Percentiles rank a stretch among this genome's conserved stretches.
Conservation (phyloP, 2,797 vertebrate species). For the Sitta carolinensis region DNA sequence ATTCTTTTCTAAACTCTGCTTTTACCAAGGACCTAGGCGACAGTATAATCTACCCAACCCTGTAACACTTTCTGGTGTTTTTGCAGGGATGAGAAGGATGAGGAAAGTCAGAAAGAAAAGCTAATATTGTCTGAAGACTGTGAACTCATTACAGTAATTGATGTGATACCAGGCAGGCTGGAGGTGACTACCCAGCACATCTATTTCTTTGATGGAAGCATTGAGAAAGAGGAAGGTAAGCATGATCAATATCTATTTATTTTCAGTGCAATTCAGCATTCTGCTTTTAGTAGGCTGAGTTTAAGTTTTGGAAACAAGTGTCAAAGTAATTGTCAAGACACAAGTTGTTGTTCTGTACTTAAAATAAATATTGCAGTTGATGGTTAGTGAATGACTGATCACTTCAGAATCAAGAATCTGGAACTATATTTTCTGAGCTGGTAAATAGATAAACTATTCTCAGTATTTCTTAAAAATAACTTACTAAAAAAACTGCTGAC, state of each 20-base stretch:
- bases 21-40: neutral
- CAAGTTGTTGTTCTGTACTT: neutral
- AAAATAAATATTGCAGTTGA: neutral
- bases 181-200: constrained; percentile 96
- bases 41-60: neutral
- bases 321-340: neutral
- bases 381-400: neutral
- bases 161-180: constrained; percentile 89
- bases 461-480: neutral
- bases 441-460: neutral
- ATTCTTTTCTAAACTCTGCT: neutral
- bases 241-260: neutral
- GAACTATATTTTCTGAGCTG: neutral
- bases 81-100: constrained; percentile 86
- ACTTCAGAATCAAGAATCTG: neutral
- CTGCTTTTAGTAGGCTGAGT: neutral
- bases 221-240: constrained; percentile 95
- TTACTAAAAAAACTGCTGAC: neutral
- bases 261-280: neutral
- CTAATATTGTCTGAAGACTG: constrained; percentile 91
- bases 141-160: constrained; percentile 92
- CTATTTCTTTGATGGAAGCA: constrained; percentile 92
- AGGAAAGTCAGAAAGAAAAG: constrained; percentile 93
- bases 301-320: neutral
- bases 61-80: neutral